Evolutionary conservation across 2,113 vertebrate genomes (phyloP).

Genomic region (Axis porcinus): DNA sequence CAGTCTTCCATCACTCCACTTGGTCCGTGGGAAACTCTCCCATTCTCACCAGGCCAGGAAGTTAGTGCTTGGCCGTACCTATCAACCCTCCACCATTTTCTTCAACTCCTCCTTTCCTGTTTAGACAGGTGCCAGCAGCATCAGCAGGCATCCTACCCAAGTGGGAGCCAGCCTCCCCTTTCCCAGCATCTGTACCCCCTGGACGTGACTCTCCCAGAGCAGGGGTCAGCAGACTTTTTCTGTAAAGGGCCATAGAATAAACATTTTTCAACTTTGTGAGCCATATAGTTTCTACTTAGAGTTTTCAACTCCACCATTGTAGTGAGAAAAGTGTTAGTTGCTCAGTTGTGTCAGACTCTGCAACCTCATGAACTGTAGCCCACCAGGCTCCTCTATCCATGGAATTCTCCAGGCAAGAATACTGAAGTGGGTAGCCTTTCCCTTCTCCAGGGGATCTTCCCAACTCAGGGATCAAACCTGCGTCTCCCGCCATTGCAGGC

Average conservation of each 20-base stretch:
- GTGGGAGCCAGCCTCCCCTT: not conserved
- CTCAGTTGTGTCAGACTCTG: not conserved
- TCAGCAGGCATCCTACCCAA: not conserved
- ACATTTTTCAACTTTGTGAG: not conserved
- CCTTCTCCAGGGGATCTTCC: not conserved
- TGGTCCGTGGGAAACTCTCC: not conserved
- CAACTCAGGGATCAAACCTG: not conserved
- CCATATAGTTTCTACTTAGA: not conserved
- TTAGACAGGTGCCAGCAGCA: not conserved
- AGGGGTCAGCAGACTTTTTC: not conserved
- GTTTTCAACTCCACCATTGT: not conserved
- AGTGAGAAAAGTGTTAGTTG: not conserved
- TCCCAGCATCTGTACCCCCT: rapidly evolving
- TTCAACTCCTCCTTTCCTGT: not conserved
- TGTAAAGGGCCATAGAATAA: not conserved
- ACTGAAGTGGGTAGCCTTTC: not conserved
- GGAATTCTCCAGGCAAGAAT: not conserved
- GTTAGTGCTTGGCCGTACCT: not conserved
- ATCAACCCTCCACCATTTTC: not conserved
- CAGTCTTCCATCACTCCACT: not conserved
- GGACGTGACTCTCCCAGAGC: not conserved
- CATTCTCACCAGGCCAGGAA: not conserved
- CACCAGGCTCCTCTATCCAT: not conserved
- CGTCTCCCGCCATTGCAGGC: not conserved
- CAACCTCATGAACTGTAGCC: not conserved